phyloP scores from a whole-genome alignment of 2,797 vertebrate genomes.

The Chaetophractus vellerosus region DNA sequence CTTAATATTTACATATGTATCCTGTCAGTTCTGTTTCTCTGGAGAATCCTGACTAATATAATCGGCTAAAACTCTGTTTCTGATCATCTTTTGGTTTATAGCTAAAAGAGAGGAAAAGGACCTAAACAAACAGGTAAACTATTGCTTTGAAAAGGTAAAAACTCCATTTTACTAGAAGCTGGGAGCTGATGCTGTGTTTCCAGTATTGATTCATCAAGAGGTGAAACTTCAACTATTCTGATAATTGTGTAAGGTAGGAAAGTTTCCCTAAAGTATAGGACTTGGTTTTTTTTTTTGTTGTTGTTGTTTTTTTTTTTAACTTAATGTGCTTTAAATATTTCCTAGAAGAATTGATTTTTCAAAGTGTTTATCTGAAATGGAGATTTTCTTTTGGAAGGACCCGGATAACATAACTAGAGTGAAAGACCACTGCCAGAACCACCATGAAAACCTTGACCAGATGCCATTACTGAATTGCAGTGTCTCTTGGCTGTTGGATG shows the following conservation, averaged over 20 bases:
- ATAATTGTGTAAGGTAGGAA: not conserved
- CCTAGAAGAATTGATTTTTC: not conserved
- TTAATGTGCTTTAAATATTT: constrained; percentile 37
- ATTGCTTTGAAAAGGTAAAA: not conserved
- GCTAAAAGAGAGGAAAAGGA: constrained; percentile 17
- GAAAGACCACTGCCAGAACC: too few relatives aligned
- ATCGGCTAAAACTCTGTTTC: constrained; percentile 6
- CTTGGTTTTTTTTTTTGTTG: not conserved
- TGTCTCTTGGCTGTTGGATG: too few relatives aligned
- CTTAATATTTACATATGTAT: too few relatives aligned
- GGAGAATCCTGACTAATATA: too few relatives aligned
- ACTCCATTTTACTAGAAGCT: not conserved
- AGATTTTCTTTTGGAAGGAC: not conserved
- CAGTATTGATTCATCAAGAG: not conserved
- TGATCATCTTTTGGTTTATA: constrained; percentile 18
- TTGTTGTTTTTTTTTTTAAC: too few relatives aligned
- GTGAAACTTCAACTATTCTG: not conserved
- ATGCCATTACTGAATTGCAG: too few relatives aligned
- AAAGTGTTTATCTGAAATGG: not conserved
- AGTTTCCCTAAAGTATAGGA: not conserved
- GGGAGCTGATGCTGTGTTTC: not conserved
- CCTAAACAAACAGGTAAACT: not conserved
- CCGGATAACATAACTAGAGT: not conserved
- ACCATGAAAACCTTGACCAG: too few relatives aligned
- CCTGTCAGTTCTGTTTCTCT: too few relatives aligned